Evolutionary conservation across 30 jellyfish, hydroid and myxozoan species (phyloP), one percentile per base, ranked within the genome.

Genomic region (Nemopilema nomurai): DNA sequence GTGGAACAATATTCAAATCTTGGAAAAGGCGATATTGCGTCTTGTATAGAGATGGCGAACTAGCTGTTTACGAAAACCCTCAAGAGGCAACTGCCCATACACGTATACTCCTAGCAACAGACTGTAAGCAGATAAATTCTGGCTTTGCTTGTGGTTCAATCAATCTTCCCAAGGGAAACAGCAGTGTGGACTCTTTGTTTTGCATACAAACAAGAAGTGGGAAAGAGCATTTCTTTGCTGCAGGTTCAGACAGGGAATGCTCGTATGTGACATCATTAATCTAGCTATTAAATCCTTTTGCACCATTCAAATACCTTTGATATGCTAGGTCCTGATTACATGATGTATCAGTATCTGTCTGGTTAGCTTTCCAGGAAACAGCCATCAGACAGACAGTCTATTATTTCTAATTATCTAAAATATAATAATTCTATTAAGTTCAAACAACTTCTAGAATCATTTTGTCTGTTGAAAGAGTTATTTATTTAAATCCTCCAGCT

Each of bases 101-200:
- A 21, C 80, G 98, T 62, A 79, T 93, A 18, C 87, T 83, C 62
- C 49, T 93, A 90, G 75, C 69, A 67, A 53, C 81, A 21, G 96
- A 93, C 20, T 80, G 92, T 64, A 79, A 77, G 30, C 64, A 81
- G 41, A 83, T 93, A 27, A 86, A 65, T 65, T 65, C 80, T 41
- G 98, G 97, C 1, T 93, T 89, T 83, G 98, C 96, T n/a, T 89
- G 97, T 77, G 98, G 98, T 26, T 62, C 94, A 33, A 84, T 89
- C 8, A 93, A 88, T 84, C 74, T 93, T 51, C 98, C 98, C 19
- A 93, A 89, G 67, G 96, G 96, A 19, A 87, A 86, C 30, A 80
- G 92, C 76, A 84, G 83, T 65, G 95, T 93, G 51, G 98, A 93
- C 74, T 83, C 98, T 8, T 76, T 93, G 86, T 93, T 93, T 80